Percentiles rank a stretch among this genome's conserved stretches.
These are phyloP conservation scores for Sitta europaea DNA, from an alignment of 2,113 vertebrate species.

Conservation along the genomic window DNA sequence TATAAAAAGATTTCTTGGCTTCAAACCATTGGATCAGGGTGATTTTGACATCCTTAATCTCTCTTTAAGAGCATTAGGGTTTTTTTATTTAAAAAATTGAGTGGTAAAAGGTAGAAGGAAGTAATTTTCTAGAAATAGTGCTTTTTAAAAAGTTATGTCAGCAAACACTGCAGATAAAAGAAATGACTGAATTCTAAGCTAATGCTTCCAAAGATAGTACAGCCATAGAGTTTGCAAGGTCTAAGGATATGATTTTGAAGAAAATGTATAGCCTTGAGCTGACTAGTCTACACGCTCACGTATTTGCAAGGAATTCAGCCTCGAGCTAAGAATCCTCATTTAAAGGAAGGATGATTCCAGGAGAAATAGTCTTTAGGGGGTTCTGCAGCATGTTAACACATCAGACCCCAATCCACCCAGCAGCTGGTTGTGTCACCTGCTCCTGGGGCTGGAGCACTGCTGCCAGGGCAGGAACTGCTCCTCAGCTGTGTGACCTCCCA, in stretches of 20 bases:
- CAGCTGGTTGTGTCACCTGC: not conserved
- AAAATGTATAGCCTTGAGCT: not conserved
- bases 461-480: not conserved
- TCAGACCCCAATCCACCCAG: not conserved
- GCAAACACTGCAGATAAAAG: not conserved
- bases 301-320: not conserved
- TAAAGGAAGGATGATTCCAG: not conserved
- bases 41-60: conserved; percentile 65
- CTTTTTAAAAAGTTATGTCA: conserved; percentile 30
- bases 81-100: conserved; percentile 38
- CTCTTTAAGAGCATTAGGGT: conserved; percentile 49
- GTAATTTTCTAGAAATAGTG: conserved; percentile 40
- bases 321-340: not conserved
- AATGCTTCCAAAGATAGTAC: not conserved
- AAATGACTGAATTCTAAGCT: conserved; percentile 7
- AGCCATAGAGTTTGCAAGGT: not conserved
- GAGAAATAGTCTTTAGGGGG: not conserved
- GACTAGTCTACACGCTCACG: not conserved
- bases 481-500: not conserved
- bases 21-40: conserved; percentile 49
- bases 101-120: conserved; percentile 51
- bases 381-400: not conserved
- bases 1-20: conserved; percentile 65
- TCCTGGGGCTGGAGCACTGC: not conserved
- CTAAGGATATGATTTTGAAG: not conserved